Percentiles rank a stretch among this genome's conserved stretches.
These are phyloP conservation scores for Ptyas mucosa DNA, from an alignment of 2,113 vertebrate species.

Conservation along the genomic window DNA sequence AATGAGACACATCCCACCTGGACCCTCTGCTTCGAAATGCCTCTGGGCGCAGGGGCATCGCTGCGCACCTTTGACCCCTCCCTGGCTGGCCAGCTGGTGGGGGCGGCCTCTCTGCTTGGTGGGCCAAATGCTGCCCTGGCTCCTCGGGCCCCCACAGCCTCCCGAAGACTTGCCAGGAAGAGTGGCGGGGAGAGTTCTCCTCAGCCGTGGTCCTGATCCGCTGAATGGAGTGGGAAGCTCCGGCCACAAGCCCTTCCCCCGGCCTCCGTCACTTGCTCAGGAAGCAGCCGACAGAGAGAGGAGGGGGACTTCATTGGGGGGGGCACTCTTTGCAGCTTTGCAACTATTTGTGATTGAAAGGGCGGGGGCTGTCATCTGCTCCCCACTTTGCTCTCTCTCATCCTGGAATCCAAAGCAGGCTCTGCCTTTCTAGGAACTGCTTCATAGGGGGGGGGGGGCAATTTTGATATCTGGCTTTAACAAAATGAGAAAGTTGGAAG, in stretches of 20 bases:
- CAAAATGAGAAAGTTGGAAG: background rate
- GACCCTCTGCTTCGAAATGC: background rate
- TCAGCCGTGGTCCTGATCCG: background rate
- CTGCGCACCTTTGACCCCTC: background rate
- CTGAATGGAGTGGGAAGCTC: background rate
- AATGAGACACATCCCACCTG: background rate
- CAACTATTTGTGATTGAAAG: background rate
- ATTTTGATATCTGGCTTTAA: background rate
- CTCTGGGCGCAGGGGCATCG: background rate
- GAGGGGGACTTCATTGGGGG: background rate
- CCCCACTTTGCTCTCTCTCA: background rate
- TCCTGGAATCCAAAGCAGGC: conserved; percentile 24
- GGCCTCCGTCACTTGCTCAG: rapidly evolving
- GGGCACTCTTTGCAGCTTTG: background rate
- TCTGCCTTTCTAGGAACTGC: background rate
- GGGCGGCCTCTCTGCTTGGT: background rate
- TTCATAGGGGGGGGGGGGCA: too few relatives aligned
- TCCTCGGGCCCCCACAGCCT: rapidly evolving
- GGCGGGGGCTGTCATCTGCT: background rate
- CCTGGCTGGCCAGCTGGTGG: background rate
- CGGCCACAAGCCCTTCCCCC: background rate
- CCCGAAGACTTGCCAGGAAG: background rate
- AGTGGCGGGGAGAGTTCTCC: background rate
- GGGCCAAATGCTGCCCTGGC: background rate
- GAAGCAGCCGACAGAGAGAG: background rate